A percentile compares a stretch with the other conserved stretches of the same genome.
Evolutionary conservation across 2,797 vertebrate species (phyloP).

Genomic region (Hemitrygon akajei): DNA sequence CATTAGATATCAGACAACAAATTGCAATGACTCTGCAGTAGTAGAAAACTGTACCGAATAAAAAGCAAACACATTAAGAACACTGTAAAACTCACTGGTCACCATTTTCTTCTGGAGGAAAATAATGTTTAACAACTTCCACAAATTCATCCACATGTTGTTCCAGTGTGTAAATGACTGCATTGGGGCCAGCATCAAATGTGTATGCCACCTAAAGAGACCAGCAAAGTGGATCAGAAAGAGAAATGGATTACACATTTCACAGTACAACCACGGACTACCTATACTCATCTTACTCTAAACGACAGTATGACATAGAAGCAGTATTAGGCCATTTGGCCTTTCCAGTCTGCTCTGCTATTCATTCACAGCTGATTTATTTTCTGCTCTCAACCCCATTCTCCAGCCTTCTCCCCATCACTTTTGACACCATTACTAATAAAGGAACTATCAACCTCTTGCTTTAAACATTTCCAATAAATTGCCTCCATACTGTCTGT

Average conservation of each 20-base stretch:
- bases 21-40: background rate
- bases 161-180: constrained; percentile 74
- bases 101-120: constrained; percentile 70
- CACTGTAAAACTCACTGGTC: constrained; percentile 65
- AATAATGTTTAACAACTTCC: constrained; percentile 68
- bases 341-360: too few species aligned
- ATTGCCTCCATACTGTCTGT: too few species aligned
- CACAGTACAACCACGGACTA: background rate
- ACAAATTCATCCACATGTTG: constrained; percentile 73
- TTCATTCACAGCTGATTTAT: too few species aligned
- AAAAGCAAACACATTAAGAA: background rate
- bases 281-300: background rate
- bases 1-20: background rate
- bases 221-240: background rate
- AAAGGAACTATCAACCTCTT: too few species aligned
- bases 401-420: too few species aligned
- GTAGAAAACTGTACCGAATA: too few species aligned
- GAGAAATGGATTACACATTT: background rate
- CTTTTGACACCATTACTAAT: too few species aligned
- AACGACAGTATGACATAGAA: background rate
- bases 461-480: too few species aligned
- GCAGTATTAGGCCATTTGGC: too few species aligned
- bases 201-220: constrained; percentile 76
- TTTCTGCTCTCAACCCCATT: too few species aligned
- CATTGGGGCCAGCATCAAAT: constrained; percentile 90